Evolutionary conservation across 2,113 vertebrate genomes (phyloP).

Genomic region (Aleadryas rufinucha): DNA sequence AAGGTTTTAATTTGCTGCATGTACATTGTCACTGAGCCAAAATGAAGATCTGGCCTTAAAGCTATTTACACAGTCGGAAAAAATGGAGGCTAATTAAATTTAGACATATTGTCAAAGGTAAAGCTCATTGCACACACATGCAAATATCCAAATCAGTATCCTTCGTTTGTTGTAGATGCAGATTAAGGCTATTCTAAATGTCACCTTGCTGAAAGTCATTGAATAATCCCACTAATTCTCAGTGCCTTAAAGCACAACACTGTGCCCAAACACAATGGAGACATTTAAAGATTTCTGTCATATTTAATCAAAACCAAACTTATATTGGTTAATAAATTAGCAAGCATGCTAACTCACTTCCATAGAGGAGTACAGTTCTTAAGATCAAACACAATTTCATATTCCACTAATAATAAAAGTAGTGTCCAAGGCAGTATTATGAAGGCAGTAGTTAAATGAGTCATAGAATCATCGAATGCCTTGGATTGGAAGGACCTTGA

Average conservation of each 20-base stretch:
- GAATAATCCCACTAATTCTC: background rate
- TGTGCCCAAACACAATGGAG: background rate
- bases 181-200: background rate
- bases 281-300: background rate
- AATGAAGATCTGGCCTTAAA: background rate
- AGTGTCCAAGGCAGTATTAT: background rate
- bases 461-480: background rate
- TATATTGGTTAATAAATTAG: background rate
- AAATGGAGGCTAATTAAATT: background rate
- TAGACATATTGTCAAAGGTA: background rate
- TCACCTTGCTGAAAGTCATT: background rate
- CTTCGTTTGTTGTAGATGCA: background rate
- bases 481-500: background rate
- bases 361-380: background rate
- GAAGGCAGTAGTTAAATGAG: background rate
- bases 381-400: background rate
- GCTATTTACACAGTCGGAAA: background rate
- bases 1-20: background rate
- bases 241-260: background rate
- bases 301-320: background rate
- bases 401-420: background rate
- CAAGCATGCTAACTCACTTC: background rate
- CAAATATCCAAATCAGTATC: background rate
- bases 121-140: background rate
- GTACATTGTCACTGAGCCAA: background rate